A percentile compares a stretch with the other conserved stretches of the same genome.
phyloP scores from a whole-genome alignment of 2,113 vertebrate species.

The Antigone vipio region DNA sequence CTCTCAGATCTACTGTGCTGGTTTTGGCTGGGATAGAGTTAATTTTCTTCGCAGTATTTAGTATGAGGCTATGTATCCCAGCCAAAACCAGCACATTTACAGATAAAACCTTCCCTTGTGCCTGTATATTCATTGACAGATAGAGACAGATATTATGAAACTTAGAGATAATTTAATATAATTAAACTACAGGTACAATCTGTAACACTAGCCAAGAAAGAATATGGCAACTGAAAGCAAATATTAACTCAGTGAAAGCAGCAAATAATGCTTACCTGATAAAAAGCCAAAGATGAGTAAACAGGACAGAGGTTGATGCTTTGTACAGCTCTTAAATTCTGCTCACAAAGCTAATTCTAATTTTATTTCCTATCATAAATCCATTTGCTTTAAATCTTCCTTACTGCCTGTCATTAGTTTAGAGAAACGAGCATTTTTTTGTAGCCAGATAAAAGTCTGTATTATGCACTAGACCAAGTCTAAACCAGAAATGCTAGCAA shows the following conservation, averaged over 20 bases:
- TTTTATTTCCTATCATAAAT: neutral
- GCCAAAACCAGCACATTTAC: neutral
- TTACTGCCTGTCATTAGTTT: neutral
- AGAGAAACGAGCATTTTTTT: neutral
- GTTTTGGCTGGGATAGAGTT: too few species aligned
- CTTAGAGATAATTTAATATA: neutral
- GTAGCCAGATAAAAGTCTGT: neutral
- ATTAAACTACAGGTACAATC: neutral
- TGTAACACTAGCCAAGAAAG: neutral
- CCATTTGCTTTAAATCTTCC: neutral
- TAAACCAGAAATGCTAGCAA: neutral
- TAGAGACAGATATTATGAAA: neutral
- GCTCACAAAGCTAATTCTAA: neutral
- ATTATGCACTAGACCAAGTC: neutral
- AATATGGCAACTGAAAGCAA: neutral
- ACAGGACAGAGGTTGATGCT: neutral
- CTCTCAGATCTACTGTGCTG: neutral
- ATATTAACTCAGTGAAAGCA: neutral
- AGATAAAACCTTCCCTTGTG: neutral
- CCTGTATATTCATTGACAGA: neutral
- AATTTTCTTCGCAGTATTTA: too few species aligned
- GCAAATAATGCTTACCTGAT: neutral
- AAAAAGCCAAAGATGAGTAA: neutral
- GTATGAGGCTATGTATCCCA: too few species aligned
- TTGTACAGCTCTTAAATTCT: neutral